A percentile compares a stretch with the other conserved stretches of the same genome.
These are phyloP conservation scores for Dicyrtomina minuta DNA, from an alignment of 2,888 invertebrate genomes.

Conservation along the genomic window DNA sequence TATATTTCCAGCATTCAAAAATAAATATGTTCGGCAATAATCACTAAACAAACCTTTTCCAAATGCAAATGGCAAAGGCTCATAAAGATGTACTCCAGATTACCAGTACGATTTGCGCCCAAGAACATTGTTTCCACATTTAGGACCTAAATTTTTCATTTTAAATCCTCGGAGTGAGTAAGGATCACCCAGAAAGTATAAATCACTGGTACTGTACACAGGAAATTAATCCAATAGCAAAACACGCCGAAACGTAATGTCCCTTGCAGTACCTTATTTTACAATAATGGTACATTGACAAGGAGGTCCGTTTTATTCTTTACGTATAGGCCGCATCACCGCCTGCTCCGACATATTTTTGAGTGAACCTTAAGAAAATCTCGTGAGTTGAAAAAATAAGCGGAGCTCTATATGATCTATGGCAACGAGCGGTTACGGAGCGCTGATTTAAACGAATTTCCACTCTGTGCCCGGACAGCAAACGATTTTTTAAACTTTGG, in stretches of 20 bases:
- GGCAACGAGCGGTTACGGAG: slow-evolving; percentile 74
- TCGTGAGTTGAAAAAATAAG: slow-evolving; percentile 77
- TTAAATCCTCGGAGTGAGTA: slow-evolving; percentile 83
- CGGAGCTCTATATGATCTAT: slow-evolving; percentile 79
- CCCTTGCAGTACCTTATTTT: slow-evolving; percentile 68
- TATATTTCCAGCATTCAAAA: slow-evolving; percentile 84
- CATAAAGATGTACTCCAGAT: slow-evolving; percentile 80
- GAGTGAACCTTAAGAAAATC: slow-evolving; percentile 68
- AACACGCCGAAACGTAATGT: slow-evolving; percentile 70
- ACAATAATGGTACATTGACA: slow-evolving; percentile 66
- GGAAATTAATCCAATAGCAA: slow-evolving; percentile 59
- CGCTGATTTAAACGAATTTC: slow-evolving; percentile 86
- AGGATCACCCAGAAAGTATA: slow-evolving; percentile 87
- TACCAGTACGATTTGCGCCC: slow-evolving; percentile 84
- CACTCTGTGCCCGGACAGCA: slow-evolving; percentile 81
- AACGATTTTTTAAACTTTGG: too few relatives aligned
- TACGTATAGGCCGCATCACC: slow-evolving; percentile 88
- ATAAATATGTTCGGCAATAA: slow-evolving; percentile 83
- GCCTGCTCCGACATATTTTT: slow-evolving; percentile 85
- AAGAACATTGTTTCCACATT: slow-evolving; percentile 71
- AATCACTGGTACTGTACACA: slow-evolving; percentile 65
- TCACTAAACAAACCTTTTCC: slow-evolving; percentile 77
- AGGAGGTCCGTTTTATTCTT: slow-evolving; percentile 78
- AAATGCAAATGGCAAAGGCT: slow-evolving; percentile 84
- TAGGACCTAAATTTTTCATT: slow-evolving; percentile 82